Evolutionary conservation across 2,113 vertebrate species (phyloP).

Genomic region (Gymnobelideus leadbeateri): DNA sequence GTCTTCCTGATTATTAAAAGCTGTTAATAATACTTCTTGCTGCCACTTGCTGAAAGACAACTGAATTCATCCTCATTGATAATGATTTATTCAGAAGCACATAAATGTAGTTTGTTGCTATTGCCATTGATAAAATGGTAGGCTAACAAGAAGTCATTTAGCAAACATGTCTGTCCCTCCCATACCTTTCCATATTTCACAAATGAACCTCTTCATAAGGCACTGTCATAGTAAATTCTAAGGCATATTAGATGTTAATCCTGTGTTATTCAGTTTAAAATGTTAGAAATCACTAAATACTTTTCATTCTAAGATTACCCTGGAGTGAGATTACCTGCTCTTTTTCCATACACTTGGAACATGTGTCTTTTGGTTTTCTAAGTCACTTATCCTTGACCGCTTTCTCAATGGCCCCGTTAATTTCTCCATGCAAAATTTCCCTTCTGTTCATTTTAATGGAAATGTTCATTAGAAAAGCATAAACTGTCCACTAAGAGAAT

Average conservation of each 20-base stretch:
- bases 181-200: neutral
- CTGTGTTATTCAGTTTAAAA: conserved; percentile 35
- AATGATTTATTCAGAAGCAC: conserved; percentile 23
- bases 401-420: neutral
- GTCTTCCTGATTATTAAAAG: conserved; percentile 66
- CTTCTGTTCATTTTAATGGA: neutral
- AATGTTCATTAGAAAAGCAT: neutral
- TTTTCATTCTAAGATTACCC: neutral
- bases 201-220: neutral
- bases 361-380: conserved; percentile 20
- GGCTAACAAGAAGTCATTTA: conserved; percentile 42
- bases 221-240: conserved; percentile 36
- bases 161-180: conserved; percentile 3
- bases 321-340: neutral
- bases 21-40: conserved; percentile 65
- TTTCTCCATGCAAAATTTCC: neutral
- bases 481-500: neutral
- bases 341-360: neutral
- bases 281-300: neutral
- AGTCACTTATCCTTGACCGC: neutral
- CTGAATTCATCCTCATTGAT: conserved; percentile 70
- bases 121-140: conserved; percentile 25
- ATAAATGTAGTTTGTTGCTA: conserved; percentile 53
- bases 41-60: conserved; percentile 60
- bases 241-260: neutral